Evolutionary conservation across 2,888 invertebrate species (phyloP), one percentile per base, ranked within the genome.

Genomic region (Colostygia pectinataria): DNA sequence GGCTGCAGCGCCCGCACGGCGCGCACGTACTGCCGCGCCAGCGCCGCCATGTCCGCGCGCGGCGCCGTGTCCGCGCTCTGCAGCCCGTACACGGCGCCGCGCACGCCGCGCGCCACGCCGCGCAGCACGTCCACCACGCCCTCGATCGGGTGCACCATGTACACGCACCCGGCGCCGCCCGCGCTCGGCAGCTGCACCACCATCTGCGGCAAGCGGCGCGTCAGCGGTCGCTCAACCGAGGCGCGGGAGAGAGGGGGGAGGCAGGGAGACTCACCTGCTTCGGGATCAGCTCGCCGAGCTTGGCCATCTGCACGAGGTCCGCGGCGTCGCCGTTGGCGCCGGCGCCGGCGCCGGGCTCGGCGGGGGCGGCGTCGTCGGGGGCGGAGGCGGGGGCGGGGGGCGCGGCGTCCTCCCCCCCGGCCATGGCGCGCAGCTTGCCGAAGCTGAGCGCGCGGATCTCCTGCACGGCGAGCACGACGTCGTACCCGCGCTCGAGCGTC

Each of bases 401-500:
- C 83, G 59, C 82, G 20, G 85, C 78, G 57, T 80, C 73, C 10
- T 77, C 70, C 58, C 81, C 73, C 13, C 77, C 70, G 57, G 79
- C 88, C 63, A 94, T 85, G 74, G 93, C 92, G 29, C 92, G 90
- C 40, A 98, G 90, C 65, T 93, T 92, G 15, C 92, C 94, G 70
- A 98, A 95, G 0, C 96, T 97, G 33, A 98, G 90, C 40, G 91
- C 92, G 55, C 98, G 93, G 67, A 99, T 97, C 84, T 98, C 98
- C 81, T 97, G 96, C 63, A 98, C 96, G 55, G 96, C 95, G 54
- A 99, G 91, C 13, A 96, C 94, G 49, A 99, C 87, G 81, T 99
- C 98, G 86, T 95, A 98, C 71, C 96, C 96, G 46, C 98, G 92
- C 81, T 98, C 98, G 42, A 99, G 88, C 0, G 97, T 96, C 86